Percentiles rank a stretch among this genome's conserved stretches.
Evolutionary conservation across 2,113 vertebrate species (phyloP).

Genomic region (Bufo bufo): DNA sequence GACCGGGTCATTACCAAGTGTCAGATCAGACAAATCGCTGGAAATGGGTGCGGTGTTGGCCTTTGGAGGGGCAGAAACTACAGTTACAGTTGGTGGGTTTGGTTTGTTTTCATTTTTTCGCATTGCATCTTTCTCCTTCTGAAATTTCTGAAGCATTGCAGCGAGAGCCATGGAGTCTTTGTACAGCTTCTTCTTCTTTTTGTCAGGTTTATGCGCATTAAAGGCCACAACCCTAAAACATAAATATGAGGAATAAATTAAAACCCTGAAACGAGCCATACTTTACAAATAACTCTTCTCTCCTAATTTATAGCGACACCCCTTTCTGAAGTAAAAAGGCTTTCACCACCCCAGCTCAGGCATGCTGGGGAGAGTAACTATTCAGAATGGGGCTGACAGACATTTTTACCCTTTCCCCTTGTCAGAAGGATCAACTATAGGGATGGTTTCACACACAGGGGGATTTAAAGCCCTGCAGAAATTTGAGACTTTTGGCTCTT

Average conservation of each 20-base stretch:
- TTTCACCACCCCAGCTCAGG: background rate
- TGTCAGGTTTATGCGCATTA: constrained; percentile 90
- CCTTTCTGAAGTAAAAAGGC: too few species aligned
- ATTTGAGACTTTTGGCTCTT: too few species aligned
- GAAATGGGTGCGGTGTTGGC: constrained; percentile 60
- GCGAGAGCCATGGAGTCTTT: constrained; percentile 91
- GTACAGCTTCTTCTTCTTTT: constrained; percentile 97
- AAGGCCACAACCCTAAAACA: constrained; percentile 79
- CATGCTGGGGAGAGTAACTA: background rate
- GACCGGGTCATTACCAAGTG: constrained; percentile 81
- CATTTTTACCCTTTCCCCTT: too few species aligned
- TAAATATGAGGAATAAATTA: background rate
- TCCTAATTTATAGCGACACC: background rate
- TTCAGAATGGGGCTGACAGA: too few species aligned
- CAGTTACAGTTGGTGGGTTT: constrained; percentile 65
- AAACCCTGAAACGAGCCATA: background rate
- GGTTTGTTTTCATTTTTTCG: constrained; percentile 78
- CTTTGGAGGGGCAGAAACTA: constrained; percentile 70
- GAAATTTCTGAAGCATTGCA: constrained; percentile 95
- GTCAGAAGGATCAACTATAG: too few species aligned
- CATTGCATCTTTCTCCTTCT: constrained; percentile 92
- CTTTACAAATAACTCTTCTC: background rate
- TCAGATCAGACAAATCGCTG: constrained; percentile 74
- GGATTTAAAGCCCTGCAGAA: too few species aligned
- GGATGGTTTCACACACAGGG: too few species aligned